Conservation (phyloP, 2,113 vertebrate genomes). For the Calyptomena viridis region DNA sequence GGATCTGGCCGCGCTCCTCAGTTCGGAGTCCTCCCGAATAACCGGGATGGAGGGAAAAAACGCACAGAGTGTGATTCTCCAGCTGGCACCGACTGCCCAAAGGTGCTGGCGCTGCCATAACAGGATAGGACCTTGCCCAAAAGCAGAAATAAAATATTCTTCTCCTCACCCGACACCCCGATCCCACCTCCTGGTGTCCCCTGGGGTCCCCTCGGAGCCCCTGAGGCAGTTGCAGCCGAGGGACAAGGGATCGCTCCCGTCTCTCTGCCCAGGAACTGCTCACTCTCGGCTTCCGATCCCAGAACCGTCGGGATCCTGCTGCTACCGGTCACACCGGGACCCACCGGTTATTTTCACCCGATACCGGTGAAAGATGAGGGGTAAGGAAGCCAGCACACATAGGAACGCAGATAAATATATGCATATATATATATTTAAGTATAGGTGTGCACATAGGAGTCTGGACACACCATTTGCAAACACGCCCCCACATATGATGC, state of each 20-base stretch:
- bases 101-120: not conserved
- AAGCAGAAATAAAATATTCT: not conserved
- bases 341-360: not conserved
- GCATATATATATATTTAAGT: accelerated
- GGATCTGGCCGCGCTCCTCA: not conserved
- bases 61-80: not conserved
- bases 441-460: accelerated
- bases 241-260: accelerated
- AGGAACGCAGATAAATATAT: accelerated
- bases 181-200: not conserved
- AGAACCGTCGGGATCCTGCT: too few relatives aligned
- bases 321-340: not conserved
- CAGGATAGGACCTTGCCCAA: not conserved
- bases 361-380: not conserved
- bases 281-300: not conserved
- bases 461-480: not conserved
- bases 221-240: not conserved
- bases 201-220: too few relatives aligned
- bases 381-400: accelerated
- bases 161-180: accelerated
- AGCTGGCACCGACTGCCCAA: not conserved
- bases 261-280: not conserved
- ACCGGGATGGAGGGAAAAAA: not conserved
- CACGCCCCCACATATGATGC: accelerated
- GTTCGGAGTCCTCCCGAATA: not conserved